Percentiles rank a stretch among this genome's conserved stretches.
phyloP scores from a whole-genome alignment of 2,888 invertebrate species.

The Anoplius nigerrimus region DNA sequence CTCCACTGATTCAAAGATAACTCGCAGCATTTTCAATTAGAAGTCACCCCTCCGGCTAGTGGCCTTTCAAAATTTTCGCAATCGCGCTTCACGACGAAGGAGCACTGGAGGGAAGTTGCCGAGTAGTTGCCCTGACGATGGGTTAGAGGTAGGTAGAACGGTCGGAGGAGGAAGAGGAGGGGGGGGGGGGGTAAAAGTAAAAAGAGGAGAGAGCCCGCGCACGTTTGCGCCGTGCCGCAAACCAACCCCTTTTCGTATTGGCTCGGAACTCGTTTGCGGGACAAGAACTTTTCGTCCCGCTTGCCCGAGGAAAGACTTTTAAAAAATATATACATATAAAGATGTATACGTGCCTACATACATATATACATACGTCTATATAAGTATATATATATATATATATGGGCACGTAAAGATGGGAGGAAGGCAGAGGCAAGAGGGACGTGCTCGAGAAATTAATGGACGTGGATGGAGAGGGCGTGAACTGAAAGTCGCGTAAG shows the following conservation, averaged over 20 bases:
- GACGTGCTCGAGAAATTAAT: constrained; percentile 22
- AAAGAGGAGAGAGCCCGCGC: constrained; percentile 28
- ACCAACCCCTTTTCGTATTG: constrained; percentile 28
- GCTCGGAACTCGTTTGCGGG: constrained; percentile 45
- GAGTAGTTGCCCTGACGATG: not conserved
- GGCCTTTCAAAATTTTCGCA: too few relatives aligned
- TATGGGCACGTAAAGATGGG: too few relatives aligned
- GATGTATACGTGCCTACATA: too few relatives aligned
- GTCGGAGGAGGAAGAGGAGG: too few relatives aligned
- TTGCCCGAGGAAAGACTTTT: constrained; percentile 25
- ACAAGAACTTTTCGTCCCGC: constrained; percentile 40
- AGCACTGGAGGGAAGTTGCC: too few relatives aligned
- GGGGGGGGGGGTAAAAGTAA: constrained; percentile 13
- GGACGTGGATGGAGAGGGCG: constrained; percentile 9
- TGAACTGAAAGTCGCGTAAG: not conserved
- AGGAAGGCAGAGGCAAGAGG: not conserved
- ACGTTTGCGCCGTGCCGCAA: constrained; percentile 31
- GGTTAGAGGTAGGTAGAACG: not conserved
- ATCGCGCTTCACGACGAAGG: too few relatives aligned
- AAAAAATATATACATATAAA: too few relatives aligned
- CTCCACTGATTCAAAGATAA: too few relatives aligned
- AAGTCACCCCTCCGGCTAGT: too few relatives aligned
- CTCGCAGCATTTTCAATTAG: too few relatives aligned
- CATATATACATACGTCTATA: too few relatives aligned
- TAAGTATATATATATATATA: too few relatives aligned